Percentiles rank a stretch among this genome's conserved stretches.
These are phyloP conservation scores for Cerastis leucographa DNA, from an alignment of 2,888 invertebrate species.

Conservation along the genomic window DNA sequence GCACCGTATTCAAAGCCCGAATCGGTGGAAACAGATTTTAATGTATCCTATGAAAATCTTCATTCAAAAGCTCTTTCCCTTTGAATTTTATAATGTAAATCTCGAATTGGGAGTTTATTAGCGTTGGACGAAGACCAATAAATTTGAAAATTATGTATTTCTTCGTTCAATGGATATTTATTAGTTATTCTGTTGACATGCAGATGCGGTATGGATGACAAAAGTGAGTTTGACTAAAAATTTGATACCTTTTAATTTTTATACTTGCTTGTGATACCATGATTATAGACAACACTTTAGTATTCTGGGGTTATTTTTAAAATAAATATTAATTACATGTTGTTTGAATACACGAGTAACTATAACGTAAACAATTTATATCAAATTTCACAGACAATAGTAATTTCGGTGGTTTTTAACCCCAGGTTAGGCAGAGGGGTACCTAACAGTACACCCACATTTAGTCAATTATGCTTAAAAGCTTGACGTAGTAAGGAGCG, in stretches of 20 bases:
- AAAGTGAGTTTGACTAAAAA: not conserved
- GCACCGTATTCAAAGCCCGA: conserved; percentile 70
- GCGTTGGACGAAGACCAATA: conserved; percentile 85
- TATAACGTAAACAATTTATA: too few relatives aligned
- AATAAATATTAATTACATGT: too few relatives aligned
- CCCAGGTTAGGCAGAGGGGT: not conserved
- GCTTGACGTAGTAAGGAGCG: not conserved
- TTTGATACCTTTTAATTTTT: not conserved
- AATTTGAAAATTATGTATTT: conserved; percentile 84
- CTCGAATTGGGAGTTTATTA: conserved; percentile 88
- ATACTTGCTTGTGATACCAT: not conserved
- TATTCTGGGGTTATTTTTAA: too few relatives aligned
- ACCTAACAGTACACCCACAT: not conserved
- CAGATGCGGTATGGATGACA: not conserved
- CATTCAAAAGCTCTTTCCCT: conserved; percentile 85
- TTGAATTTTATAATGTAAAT: conserved; percentile 90
- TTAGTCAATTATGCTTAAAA: not conserved
- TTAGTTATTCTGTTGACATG: conserved; percentile 12
- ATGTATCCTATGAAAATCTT: conserved; percentile 90
- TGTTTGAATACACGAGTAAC: too few relatives aligned
- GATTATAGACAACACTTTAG: too few relatives aligned
- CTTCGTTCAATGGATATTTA: conserved; percentile 61
- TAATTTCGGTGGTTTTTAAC: not conserved
- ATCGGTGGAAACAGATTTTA: conserved; percentile 89
- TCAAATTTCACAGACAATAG: too few relatives aligned